Evolutionary conservation across 2,797 vertebrate species (phyloP).

Genomic region (Megalops cyprinoides): DNA sequence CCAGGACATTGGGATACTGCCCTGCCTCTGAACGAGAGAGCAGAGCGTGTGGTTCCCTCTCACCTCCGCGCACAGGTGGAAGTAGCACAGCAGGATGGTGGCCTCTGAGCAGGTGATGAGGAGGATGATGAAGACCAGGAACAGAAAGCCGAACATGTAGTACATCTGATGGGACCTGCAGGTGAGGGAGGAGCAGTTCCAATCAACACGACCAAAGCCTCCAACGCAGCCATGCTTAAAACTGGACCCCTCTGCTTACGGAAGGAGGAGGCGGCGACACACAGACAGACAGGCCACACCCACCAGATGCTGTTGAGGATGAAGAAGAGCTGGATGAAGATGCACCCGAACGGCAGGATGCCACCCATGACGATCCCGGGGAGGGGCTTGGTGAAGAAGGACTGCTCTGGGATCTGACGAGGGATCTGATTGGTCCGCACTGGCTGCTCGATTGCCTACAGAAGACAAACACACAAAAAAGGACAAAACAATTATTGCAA

Average conservation of each 20-base stretch:
- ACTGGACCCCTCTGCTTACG: neutral
- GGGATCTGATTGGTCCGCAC: conserved; percentile 88
- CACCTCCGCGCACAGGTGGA: conserved; percentile 93
- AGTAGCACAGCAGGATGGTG: conserved; percentile 89
- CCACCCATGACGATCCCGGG: conserved; percentile 88
- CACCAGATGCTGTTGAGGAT: conserved; percentile 94
- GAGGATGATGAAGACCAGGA: conserved; percentile 90
- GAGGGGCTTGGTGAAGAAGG: conserved; percentile 84
- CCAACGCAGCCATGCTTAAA: too few relatives aligned
- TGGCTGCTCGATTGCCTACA: conserved; percentile 82
- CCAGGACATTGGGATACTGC: neutral
- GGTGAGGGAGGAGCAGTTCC: conserved; percentile 28
- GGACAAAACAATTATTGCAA: too few relatives aligned
- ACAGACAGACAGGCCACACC: conserved; percentile 40
- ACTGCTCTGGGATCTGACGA: conserved; percentile 84
- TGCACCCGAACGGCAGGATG: conserved; percentile 89
- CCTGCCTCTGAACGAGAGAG: too few relatives aligned
- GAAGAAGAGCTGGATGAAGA: conserved; percentile 93
- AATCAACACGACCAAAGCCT: neutral
- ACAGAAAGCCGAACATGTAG: conserved; percentile 93
- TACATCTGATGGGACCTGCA: conserved; percentile 94
- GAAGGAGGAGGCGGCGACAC: neutral
- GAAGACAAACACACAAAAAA: conserved; percentile 17
- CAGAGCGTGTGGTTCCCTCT: conserved; percentile 28
- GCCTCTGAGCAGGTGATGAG: conserved; percentile 92